phyloP scores from a whole-genome alignment of 2,113 vertebrate genomes.

The Plecotus auritus region DNA sequence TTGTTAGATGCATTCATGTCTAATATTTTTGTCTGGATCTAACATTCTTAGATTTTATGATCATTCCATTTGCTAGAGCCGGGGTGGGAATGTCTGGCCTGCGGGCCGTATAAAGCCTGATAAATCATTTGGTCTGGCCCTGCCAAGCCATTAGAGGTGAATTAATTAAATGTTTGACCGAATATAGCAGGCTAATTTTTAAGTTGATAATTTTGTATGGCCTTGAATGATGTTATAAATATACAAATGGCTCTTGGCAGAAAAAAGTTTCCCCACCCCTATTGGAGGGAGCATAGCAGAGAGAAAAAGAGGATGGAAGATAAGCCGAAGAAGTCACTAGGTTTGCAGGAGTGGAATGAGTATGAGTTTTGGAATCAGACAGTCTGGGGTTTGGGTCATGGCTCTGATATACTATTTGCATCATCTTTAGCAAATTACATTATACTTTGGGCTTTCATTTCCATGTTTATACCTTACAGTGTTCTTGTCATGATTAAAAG shows the following conservation, averaged over 20 bases:
- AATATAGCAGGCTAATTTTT: no score
- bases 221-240: no score
- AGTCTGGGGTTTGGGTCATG: background rate
- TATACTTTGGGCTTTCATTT: background rate
- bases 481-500: background rate
- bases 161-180: no score
- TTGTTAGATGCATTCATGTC: background rate
- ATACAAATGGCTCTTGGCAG: no score
- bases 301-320: background rate
- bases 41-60: constrained; percentile 18
- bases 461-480: background rate
- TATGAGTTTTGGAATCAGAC: background rate
- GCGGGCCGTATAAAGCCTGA: no score
- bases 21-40: background rate
- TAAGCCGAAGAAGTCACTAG: background rate
- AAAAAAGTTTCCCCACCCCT: background rate
- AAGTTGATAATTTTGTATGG: no score
- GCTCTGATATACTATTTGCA: background rate
- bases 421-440: background rate
- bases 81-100: no score
- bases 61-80: background rate
- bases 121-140: no score
- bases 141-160: no score
- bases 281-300: background rate
- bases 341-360: background rate